Base-by-base conservation (phyloP, 2,113 vertebrate genomes). In the Grantiella picta region DNA sequence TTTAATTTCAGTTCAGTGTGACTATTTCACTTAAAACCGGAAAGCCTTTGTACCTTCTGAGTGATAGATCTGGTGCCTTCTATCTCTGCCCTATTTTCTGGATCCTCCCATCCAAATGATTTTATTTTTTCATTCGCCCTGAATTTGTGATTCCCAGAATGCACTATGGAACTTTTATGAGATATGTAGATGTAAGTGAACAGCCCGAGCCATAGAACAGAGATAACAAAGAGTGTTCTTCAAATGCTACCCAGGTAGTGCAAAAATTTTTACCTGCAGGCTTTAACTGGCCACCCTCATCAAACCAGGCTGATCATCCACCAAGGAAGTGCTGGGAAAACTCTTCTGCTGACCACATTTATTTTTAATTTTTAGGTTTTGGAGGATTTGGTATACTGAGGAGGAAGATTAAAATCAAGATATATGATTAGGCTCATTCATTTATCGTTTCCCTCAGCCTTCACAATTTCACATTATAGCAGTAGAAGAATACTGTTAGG, bases 401-500 rank as follows among this genome's bases (percentile, higher is more conserved):
- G 9, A 70, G 2, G 4, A 75, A 65, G 17, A n/a, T 28, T 12
- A 78, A 88, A 86, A 82, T 60, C 12, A 49, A 61, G 8, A 6
- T 69, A 16, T 49, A 31, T 20, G 60, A 53, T 82, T 80, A 27
- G 18, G 2, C 2, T 95, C 10, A 40, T 79, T 90, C 18, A 24
- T 4, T 70, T 42, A 28, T 22, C 0, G n/a, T 70, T 84, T 78
- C 22, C 13, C 9, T 54, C n/a, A 31, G 3, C 0, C 0, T 50
- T 86, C 40, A 6, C 4, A 72, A 29, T 86, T 90, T 33, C 22
- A 53, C 13, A 29, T 35, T 19, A 33, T 2, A 57, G 15, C 31
- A 45, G 24, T 47, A 21, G 24, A 70, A 68, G 68, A 18, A 5
- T 36, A 49, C 20, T 36, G 10, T 57, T 35, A 70, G 3, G 6